These are phyloP conservation scores for Muscicapa comitata DNA, from an alignment of 2,797 vertebrate species.

Conservation along the genomic window DNA sequence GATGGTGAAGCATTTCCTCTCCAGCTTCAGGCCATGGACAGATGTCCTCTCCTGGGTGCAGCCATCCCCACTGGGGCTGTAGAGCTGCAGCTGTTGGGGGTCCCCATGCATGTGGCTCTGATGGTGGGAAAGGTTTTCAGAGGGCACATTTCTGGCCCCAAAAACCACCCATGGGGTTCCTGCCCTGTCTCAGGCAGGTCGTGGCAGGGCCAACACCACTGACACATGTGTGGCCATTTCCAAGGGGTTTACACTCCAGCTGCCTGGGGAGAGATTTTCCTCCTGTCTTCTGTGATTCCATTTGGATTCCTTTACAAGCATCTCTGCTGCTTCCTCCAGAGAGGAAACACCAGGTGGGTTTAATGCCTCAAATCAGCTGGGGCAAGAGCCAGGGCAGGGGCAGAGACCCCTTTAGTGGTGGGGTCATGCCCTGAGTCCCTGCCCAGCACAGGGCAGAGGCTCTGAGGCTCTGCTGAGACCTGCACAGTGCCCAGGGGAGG, in stretches of 20 bases:
- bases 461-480: background rate
- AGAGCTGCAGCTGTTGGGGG: background rate
- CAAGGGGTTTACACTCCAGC: background rate
- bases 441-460: fast-evolving
- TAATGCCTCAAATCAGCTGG: background rate
- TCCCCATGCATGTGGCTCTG: background rate
- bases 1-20: background rate
- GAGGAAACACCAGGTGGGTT: background rate
- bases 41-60: background rate
- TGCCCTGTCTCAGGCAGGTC: background rate
- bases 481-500: background rate
- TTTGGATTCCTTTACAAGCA: fast-evolving
- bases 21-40: background rate
- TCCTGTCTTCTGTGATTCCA: background rate
- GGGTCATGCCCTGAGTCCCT: fast-evolving
- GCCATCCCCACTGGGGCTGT: background rate
- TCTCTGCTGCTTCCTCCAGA: background rate
- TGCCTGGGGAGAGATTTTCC: background rate
- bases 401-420: background rate
- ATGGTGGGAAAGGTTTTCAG: background rate
- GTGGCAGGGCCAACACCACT: background rate
- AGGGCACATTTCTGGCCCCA: background rate
- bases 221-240: fast-evolving
- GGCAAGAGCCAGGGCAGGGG: background rate
- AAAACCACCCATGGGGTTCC: background rate